Percentiles rank a stretch among this genome's conserved stretches.
These are phyloP conservation scores for Hyppa rectilinea DNA, from an alignment of 2,888 invertebrate species.

Conservation along the genomic window DNA sequence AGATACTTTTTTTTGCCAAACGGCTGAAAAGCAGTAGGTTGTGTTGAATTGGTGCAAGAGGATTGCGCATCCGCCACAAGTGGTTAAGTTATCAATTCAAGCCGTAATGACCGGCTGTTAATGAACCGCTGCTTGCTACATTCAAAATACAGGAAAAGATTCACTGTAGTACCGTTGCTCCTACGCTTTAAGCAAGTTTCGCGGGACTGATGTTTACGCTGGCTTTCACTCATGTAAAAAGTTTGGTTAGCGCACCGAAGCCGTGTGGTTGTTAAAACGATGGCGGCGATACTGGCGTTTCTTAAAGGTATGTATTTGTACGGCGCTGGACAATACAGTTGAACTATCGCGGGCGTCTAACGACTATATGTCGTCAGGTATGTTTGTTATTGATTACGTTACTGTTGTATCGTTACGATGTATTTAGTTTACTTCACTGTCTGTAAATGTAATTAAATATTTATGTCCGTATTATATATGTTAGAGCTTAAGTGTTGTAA, in stretches of 20 bases:
- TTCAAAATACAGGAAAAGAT: neutral
- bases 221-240: neutral
- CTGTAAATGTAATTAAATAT: conserved; percentile 13
- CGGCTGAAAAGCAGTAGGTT: neutral
- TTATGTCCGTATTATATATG: neutral
- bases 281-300: neutral
- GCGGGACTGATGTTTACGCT: neutral
- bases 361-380: conserved; percentile 1
- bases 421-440: conserved; percentile 30
- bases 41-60: conserved; percentile 17
- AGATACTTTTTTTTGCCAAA: neutral
- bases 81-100: conserved; percentile 9
- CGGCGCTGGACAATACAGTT: neutral
- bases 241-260: neutral
- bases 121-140: neutral
- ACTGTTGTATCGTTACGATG: conserved; percentile 3
- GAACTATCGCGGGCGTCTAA: neutral
- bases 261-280: neutral
- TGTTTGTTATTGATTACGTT: conserved; percentile 14
- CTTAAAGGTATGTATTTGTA: conserved; percentile 8
- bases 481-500: conserved; percentile 17
- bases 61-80: conserved; percentile 2
- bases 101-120: neutral
- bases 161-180: neutral
- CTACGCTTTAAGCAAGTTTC: neutral